Evolutionary conservation across 2,113 vertebrate species (phyloP).

Genomic region (Tachycineta bicolor): DNA sequence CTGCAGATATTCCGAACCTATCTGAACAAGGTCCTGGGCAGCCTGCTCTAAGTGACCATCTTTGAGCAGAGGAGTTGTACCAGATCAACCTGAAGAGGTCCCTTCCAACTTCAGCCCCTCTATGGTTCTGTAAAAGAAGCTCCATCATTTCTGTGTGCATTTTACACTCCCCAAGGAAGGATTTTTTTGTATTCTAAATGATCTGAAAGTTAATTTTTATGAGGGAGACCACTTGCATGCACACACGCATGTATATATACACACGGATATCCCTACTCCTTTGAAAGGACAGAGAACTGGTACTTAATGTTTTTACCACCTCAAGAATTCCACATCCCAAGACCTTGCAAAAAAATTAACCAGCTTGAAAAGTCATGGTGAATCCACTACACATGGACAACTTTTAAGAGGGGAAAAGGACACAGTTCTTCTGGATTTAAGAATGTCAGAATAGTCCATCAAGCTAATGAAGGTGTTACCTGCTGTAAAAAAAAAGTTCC

Average conservation of each 20-base stretch:
- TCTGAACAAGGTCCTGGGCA: not conserved
- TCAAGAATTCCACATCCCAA: not conserved
- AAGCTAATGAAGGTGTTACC: conserved; percentile 23
- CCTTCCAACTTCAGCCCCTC: not conserved
- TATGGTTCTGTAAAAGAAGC: not conserved
- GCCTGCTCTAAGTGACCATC: not conserved
- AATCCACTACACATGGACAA: not conserved
- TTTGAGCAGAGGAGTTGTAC: not conserved
- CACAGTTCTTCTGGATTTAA: not conserved
- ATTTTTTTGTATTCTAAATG: not conserved
- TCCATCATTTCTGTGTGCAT: not conserved
- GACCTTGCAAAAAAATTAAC: not conserved
- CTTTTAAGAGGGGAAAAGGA: conserved; percentile 24
- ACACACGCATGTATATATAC: not conserved
- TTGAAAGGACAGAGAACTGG: not conserved
- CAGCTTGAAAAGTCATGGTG: not conserved
- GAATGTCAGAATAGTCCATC: conserved; percentile 38
- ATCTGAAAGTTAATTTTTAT: not conserved
- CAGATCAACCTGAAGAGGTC: not conserved
- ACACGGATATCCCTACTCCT: not conserved
- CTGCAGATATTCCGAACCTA: not conserved
- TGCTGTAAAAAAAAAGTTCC: not conserved
- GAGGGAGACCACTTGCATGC: not conserved
- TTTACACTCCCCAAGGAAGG: not conserved
- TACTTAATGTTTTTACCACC: not conserved